Evolutionary conservation across 2,797 vertebrate species (phyloP), one percentile per base, ranked within the genome.

Genomic region (Silurus lanzhouensis): DNA sequence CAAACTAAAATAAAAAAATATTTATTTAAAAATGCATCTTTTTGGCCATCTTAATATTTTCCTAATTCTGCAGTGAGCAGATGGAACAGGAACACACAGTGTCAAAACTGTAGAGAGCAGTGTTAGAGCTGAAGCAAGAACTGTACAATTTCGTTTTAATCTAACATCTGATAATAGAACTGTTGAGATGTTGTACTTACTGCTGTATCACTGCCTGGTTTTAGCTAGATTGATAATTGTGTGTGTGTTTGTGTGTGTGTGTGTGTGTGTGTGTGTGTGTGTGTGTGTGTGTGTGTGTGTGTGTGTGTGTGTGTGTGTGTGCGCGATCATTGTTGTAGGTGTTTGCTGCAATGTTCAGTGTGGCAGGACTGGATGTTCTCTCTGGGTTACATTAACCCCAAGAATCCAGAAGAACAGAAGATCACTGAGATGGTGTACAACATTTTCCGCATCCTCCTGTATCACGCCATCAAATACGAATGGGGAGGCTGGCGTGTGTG

Each of bases 361-460:
- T 99, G 98, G 98, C 98, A 99, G 93, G 98, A 99, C 90, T 99
- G 98, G 98, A 99, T 99, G 98, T 99, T 99, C 94, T 99, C 98
- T 83, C 96, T 99, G 79, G 98, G 98, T 82, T 99, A 99, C 89
- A 99, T 99, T 92, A 99, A 99, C 92, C 98, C 98, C 27, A 99
- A 99, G 92, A 99, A 95, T 93, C 96, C 97, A 0, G 98, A 99
- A 90, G 98, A 99, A 89, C 98, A 99, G 96, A 99, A 99, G 93
- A 98, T 99, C 91, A 97, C 98, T 0, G 98, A 99, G 93, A 99
- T 99, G 98, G 98, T 99, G 76, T 99, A 99, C 94, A 99, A 98
- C 94, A 99, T 99, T 90, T 99, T 99, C 91, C 95, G 98, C 90
- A 99, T 99, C 92, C 96, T 99, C 83, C 95, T 99, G 83, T 99